Evolutionary conservation across 2,797 vertebrate genomes (phyloP), one percentile per base, ranked within the genome.

Genomic region (Rhynchotus rufescens): DNA sequence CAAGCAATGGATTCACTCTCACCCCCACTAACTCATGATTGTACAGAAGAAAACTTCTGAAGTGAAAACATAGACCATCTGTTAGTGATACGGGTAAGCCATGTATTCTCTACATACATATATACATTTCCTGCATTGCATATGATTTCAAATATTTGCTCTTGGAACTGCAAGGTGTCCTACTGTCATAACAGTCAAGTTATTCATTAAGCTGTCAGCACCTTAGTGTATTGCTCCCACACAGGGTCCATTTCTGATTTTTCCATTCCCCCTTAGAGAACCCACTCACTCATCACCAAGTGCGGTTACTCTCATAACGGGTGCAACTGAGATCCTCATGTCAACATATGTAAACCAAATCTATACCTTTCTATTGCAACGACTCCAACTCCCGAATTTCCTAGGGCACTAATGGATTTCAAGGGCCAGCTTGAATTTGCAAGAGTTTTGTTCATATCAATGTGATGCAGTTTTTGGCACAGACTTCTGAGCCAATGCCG

Each of bases 131-230:
- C 97, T 97, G 98, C 94, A 69, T 97, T 96, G 97, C 97, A 94
- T 97, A 96, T 88, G 96, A 97, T 97, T 97, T 97, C 97, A 98
- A 98, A 98, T 98, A 98, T 98, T 98, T 98, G 97, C 97, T 97
- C 96, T 98, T 96, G 97, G 97, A 97, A 93, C 96, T 96, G 97
- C 95, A 97, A 98, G 97, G 97, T 97, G 97, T 98, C 97, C 96
- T 96, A 97, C 98, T 97, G 97, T 98, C 98, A 97, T 98, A 98
- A 98, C 97, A 98, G 98, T 97, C 97, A 97, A 97, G 97, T 96
- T 97, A 98, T 98, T 98, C 98, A 98, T 98, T 98, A 98, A 97
- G 96, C 97, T 98, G 98, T 98, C 98, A 98, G 97, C 98, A 93
- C 98, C 97, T 97, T 84, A 89, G 95, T 54, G 64, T 92, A 92